phyloP scores from a whole-genome alignment of 2,113 vertebrate species.

The Pica pica region DNA sequence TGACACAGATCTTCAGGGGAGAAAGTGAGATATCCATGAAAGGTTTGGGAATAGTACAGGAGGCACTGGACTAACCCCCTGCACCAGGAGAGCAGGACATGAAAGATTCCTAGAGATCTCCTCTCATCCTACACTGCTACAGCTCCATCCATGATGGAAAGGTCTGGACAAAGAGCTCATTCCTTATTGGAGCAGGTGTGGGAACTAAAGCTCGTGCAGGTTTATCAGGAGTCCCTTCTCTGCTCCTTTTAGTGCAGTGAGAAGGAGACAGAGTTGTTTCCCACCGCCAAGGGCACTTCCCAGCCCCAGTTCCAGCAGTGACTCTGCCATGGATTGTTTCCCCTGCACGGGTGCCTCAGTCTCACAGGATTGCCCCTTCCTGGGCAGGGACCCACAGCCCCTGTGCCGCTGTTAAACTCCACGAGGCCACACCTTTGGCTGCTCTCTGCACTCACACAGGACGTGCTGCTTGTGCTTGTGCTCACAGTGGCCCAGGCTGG shows the following conservation, averaged over 20 bases:
- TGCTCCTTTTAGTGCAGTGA: not conserved
- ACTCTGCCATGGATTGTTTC: rapidly evolving
- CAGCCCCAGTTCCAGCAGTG: not conserved
- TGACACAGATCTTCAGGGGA: not conserved
- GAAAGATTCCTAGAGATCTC: not conserved
- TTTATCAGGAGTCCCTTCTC: not conserved
- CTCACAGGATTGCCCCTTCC: not conserved
- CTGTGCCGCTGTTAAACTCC: not conserved
- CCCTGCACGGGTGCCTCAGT: not conserved
- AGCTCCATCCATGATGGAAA: not conserved
- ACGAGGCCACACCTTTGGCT: not conserved
- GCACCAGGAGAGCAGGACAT: not conserved
- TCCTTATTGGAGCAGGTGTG: not conserved
- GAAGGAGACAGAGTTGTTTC: not conserved
- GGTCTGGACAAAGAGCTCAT: not conserved
- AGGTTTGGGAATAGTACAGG: not conserved
- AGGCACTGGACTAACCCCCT: not conserved
- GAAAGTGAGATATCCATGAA: not conserved
- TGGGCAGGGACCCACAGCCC: not conserved
- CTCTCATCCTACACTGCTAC: not conserved
- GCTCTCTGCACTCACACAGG: not conserved
- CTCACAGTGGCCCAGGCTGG: not conserved
- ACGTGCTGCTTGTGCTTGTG: rapidly evolving
- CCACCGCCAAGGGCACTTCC: not conserved
- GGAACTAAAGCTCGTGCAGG: not conserved